These are phyloP conservation scores for Eidolon dupreanum DNA, from an alignment of 2,797 vertebrate genomes.

Conservation along the genomic window DNA sequence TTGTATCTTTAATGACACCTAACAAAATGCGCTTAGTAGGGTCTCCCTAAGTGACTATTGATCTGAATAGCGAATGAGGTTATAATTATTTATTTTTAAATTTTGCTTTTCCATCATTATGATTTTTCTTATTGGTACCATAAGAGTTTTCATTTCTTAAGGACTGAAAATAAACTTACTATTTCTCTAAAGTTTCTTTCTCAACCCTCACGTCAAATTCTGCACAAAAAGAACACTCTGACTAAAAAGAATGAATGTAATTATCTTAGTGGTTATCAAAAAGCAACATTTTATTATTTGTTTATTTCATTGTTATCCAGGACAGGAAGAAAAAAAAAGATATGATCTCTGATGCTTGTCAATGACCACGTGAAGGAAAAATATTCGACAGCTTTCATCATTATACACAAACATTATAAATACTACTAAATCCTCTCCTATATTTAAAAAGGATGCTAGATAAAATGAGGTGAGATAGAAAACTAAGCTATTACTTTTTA, in stretches of 20 bases:
- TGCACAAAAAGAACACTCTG: not conserved
- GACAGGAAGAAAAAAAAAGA: not conserved
- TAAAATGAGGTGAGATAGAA: constrained; percentile 42
- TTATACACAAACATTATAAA: not conserved
- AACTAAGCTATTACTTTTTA: not conserved
- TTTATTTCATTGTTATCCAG: not conserved
- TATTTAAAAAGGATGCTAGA: not conserved
- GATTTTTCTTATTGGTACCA: not conserved
- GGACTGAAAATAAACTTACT: not conserved
- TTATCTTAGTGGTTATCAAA: not conserved
- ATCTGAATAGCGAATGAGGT: not conserved
- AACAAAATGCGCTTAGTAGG: constrained; percentile 54
- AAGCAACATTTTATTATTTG: not conserved
- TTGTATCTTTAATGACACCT: not conserved
- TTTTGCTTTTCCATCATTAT: constrained; percentile 25
- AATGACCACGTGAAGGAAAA: constrained; percentile 37
- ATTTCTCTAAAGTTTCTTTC: not conserved
- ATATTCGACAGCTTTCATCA: not conserved
- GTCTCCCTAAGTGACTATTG: not conserved
- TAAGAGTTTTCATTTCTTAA: constrained; percentile 6
- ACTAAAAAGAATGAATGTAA: not conserved
- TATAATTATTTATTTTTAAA: constrained; percentile 25
- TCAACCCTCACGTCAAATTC: constrained; percentile 18
- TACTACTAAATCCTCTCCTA: not conserved
- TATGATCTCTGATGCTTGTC: not conserved